These are phyloP conservation scores for Alosa alosa DNA, from an alignment of 2,113 vertebrate genomes.

Conservation along the genomic window DNA sequence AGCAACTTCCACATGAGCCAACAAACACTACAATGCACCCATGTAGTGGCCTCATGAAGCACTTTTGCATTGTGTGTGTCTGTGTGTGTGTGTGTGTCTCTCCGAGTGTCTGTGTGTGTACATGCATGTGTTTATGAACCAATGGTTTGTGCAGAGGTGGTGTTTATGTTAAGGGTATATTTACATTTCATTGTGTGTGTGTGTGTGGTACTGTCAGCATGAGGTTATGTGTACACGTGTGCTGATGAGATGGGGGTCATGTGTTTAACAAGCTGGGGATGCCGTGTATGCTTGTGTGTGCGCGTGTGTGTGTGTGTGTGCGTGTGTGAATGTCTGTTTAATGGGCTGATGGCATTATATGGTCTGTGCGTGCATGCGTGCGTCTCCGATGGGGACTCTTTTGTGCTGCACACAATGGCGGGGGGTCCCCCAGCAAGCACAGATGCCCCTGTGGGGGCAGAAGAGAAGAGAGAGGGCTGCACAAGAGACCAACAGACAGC, in stretches of 20 bases:
- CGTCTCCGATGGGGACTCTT: constrained; percentile 63
- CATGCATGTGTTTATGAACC: neutral
- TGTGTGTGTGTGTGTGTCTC: neutral
- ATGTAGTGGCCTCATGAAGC: neutral
- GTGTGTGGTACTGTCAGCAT: neutral
- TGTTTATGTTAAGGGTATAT: neutral
- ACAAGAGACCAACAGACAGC: constrained; percentile 18
- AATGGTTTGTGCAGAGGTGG: neutral
- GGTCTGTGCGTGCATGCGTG: constrained; percentile 44
- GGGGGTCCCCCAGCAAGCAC: constrained; percentile 62
- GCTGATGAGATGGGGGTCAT: constrained; percentile 1
- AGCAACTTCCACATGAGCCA: neutral
- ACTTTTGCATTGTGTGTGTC: neutral
- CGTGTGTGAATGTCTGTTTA: neutral
- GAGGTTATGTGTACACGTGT: neutral
- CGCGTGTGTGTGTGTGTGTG: neutral
- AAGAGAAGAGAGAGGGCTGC: constrained; percentile 51
- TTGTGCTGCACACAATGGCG: constrained; percentile 69
- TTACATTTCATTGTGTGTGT: neutral
- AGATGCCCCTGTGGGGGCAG: constrained; percentile 64
- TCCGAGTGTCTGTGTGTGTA: no score
- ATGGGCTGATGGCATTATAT: constrained; percentile 3
- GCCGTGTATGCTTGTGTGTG: neutral
- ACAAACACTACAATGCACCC: neutral
- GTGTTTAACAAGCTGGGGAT: constrained; percentile 16